Evolutionary conservation across 2,888 invertebrate genomes (phyloP), one percentile per base, ranked within the genome.

Genomic region (Melitaea athalia): DNA sequence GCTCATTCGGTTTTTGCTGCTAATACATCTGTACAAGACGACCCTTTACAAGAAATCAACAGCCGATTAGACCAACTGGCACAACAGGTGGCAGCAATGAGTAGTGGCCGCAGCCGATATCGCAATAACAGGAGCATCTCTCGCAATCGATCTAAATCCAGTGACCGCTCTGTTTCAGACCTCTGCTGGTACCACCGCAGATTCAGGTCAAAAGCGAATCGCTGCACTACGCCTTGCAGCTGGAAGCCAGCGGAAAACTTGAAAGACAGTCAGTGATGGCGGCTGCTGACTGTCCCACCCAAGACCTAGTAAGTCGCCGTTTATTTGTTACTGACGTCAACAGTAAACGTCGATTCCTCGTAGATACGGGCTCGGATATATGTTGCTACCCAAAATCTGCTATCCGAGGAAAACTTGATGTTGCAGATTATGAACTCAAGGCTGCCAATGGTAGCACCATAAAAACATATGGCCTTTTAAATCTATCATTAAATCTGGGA

Each of bases 381-480:
- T 76, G 78, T 63, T 74, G 76, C 49, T 77, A 70, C 42, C 76
- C 77, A 0, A 72, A 73, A 5, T 64, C 63, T 7, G 57, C 68
- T 11, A 17, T 24, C 24, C 49, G 0, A 68, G 53, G 59, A 61
- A 43, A 61, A 68, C 69, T 42, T 64, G 67, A 50, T 8, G 8
- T 3, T 63, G 72, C 76, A 7, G 55, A 69, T 15, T 85, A 79
- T 60, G 64, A 74, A 10, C 63, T 84, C 0, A 69, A 61, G 11
- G 85, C 84, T 12, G 82, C 82, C 0, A 85, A 85, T 59, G 76
- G 76, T 2, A 73, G 79, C 0, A 31, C 64, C 0, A 84, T 85
- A 4, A 47, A 71, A 17, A 74, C 24, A 24, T 24, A 24, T 24
- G 24, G 24, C 3, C 24, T 24, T 24, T 24, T 24, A 24, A 24